These are phyloP conservation scores for Musca domestica DNA, from an alignment of 1,140 invertebrate species.

Conservation along the genomic window DNA sequence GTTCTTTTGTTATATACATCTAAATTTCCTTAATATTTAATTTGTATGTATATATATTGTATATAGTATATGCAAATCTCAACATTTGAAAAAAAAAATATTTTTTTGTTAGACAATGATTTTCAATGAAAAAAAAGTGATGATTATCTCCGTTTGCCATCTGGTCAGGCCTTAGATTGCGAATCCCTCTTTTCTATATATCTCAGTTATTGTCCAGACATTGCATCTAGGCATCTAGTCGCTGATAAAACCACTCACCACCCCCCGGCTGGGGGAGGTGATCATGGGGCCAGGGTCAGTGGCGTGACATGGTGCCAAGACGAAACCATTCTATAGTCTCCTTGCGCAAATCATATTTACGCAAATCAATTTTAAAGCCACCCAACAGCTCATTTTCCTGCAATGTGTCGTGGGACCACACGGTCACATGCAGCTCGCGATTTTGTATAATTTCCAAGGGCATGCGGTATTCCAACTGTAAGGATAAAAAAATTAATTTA, in stretches of 20 bases:
- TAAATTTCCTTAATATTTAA: too few relatives aligned
- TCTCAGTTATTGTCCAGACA: not conserved
- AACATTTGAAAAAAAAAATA: too few relatives aligned
- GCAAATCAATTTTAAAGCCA: constrained; percentile 76
- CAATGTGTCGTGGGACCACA: constrained; percentile 93
- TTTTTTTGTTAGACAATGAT: too few relatives aligned
- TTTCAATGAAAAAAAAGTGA: not conserved
- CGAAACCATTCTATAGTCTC: constrained; percentile 81
- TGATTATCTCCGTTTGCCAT: not conserved
- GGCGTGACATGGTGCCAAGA: constrained; percentile 61
- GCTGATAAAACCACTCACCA: not conserved
- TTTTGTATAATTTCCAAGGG: constrained; percentile 75
- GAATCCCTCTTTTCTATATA: constrained; percentile 3
- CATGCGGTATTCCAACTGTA: constrained; percentile 83
- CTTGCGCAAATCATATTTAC: constrained; percentile 67
- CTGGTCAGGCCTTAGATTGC: not conserved
- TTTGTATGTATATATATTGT: too few relatives aligned
- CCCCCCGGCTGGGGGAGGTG: not conserved
- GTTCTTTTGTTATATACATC: too few relatives aligned
- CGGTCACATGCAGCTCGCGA: constrained; percentile 81
- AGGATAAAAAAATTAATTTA: constrained; percentile 25
- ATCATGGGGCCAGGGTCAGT: constrained; percentile 10
- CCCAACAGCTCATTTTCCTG: constrained; percentile 95
- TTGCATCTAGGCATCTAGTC: too few relatives aligned
- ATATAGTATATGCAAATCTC: too few relatives aligned